Evolutionary conservation across 2,113 vertebrate genomes (phyloP).

Genomic region (Castor canadensis): DNA sequence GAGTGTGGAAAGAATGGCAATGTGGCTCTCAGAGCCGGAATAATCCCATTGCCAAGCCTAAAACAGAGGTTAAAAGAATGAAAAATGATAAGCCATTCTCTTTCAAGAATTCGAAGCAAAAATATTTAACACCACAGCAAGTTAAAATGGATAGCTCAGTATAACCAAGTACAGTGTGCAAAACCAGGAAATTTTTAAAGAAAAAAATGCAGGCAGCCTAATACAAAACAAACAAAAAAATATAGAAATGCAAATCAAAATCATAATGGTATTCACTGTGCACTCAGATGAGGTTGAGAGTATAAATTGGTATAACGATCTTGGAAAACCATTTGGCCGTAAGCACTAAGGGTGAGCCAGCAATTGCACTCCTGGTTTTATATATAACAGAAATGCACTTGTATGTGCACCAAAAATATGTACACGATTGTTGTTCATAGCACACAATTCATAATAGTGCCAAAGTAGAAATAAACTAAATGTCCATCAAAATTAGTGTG

Average conservation of each 20-base stretch:
- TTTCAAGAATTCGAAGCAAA: conserved; percentile 22
- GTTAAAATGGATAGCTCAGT: neutral
- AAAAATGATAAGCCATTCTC: neutral
- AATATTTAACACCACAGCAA: neutral
- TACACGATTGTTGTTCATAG: neutral
- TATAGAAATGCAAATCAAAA: conserved; percentile 25
- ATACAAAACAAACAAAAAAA: conserved; percentile 13
- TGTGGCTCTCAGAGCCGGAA: neutral
- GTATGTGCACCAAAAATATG: neutral
- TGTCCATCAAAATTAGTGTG: neutral
- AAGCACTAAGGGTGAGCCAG: neutral
- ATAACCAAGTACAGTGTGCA: neutral
- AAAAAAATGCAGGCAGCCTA: neutral
- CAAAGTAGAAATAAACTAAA: conserved; percentile 14
- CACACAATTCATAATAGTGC: neutral
- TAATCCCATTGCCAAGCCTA: neutral
- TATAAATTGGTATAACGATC: neutral
- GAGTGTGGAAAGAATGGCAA: neutral
- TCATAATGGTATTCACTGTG: neutral
- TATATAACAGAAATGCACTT: neutral
- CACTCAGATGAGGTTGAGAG: neutral
- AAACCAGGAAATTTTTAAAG: neutral
- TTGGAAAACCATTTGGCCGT: neutral
- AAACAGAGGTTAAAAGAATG: neutral
- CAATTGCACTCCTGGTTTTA: neutral